Percentiles rank a stretch among this genome's conserved stretches.
phyloP scores from a whole-genome alignment of 2,888 invertebrate species.

The Drosophila subsilvestris region DNA sequence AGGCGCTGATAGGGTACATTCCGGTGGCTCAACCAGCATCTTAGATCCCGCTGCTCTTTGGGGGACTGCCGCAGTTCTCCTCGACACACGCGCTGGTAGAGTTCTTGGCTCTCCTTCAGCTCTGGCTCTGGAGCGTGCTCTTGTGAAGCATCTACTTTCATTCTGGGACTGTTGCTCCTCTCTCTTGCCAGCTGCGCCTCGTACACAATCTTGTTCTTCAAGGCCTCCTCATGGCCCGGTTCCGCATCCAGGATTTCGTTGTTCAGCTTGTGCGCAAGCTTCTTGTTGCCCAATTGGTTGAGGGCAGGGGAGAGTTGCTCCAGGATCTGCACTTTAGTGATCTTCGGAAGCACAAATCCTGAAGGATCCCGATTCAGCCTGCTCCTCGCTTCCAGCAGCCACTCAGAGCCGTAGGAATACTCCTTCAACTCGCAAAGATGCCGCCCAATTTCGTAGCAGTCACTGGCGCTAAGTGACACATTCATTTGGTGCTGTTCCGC shows the following conservation, averaged over 20 bases:
- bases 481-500: constrained; percentile 85
- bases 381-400: constrained; percentile 63
- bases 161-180: constrained; percentile 12
- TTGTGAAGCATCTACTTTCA: neutral
- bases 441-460: constrained; percentile 65
- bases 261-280: constrained; percentile 66
- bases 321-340: constrained; percentile 50
- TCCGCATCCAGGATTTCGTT: constrained; percentile 55
- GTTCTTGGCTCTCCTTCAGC: constrained; percentile 10
- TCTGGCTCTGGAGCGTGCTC: neutral
- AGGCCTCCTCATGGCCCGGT: constrained; percentile 47
- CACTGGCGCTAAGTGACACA: constrained; percentile 57
- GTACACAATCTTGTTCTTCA: constrained; percentile 32
- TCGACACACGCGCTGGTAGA: constrained; percentile 82
- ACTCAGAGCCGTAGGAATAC: constrained; percentile 58
- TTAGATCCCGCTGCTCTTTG: constrained; percentile 64
- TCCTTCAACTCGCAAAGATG: constrained; percentile 42
- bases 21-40: constrained; percentile 65
- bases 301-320: constrained; percentile 48
- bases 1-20: constrained; percentile 54
- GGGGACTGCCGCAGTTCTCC: constrained; percentile 84
- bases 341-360: constrained; percentile 26
- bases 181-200: constrained; percentile 31
- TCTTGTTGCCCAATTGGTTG: constrained; percentile 47
- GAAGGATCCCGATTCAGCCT: neutral